Conservation (phyloP, 1,140 invertebrate species). For the Diorhabda carinulata region DNA sequence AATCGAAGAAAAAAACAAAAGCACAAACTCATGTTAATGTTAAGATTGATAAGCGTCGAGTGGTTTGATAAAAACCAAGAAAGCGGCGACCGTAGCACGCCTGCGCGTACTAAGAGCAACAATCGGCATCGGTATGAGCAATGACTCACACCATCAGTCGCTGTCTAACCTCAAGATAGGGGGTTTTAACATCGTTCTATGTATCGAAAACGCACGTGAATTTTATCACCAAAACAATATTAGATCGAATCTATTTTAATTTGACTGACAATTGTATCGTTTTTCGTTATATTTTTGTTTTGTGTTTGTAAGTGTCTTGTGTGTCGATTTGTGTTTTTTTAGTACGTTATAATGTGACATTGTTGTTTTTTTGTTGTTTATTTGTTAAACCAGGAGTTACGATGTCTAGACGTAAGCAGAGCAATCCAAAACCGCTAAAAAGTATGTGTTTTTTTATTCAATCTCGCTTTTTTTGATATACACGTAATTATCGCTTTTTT, state of each 20-base stretch:
- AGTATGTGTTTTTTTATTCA: conserved; percentile 48
- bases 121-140: conserved; percentile 30
- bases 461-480: background rate
- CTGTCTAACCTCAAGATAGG: conserved; percentile 11
- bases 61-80: conserved; percentile 30
- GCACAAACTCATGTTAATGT: conserved; percentile 31
- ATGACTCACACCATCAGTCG: conserved; percentile 27
- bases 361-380: conserved; percentile 19
- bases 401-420: conserved; percentile 61
- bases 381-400: conserved; percentile 22
- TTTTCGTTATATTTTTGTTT: conserved; percentile 27
- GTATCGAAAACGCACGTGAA: conserved; percentile 26
- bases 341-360: conserved; percentile 39
- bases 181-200: conserved; percentile 24
- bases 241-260: background rate
- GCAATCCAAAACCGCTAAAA: conserved; percentile 60
- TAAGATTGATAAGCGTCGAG: conserved; percentile 29
- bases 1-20: conserved; percentile 22
- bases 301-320: conserved; percentile 27
- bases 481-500: background rate
- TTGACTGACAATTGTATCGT: conserved; percentile 1
- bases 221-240: conserved; percentile 24
- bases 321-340: conserved; percentile 27
- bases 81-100: conserved; percentile 36
- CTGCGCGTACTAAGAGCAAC: conserved; percentile 31